Conservation (phyloP, 2,113 vertebrate genomes). For the Pseudopodoces humilis region DNA sequence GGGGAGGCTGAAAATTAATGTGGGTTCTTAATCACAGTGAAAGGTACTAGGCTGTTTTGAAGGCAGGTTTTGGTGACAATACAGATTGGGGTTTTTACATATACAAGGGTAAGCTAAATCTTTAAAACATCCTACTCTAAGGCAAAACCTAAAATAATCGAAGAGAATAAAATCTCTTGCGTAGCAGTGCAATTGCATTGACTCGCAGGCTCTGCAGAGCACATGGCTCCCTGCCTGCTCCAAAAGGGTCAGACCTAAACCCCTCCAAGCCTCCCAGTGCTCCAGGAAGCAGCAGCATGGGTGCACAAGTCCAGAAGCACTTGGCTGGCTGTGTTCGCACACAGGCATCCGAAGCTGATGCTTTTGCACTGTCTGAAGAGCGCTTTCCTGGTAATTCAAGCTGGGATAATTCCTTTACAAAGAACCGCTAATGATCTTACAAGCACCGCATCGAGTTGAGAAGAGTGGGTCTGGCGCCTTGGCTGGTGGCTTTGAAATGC, state of each 20-base stretch:
- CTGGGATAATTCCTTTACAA: background rate
- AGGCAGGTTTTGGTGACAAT: background rate
- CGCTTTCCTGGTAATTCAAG: background rate
- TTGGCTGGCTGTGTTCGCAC: background rate
- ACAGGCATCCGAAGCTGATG: background rate
- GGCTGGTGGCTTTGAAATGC: background rate
- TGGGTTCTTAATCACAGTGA: background rate
- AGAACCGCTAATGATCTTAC: background rate
- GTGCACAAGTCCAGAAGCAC: background rate
- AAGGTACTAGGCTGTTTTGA: background rate
- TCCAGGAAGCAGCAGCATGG: background rate
- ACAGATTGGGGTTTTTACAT: background rate
- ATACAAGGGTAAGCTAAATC: background rate
- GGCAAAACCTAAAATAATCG: background rate
- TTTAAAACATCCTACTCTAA: background rate
- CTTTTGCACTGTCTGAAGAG: background rate
- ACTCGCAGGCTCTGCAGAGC: background rate
- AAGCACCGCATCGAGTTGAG: background rate
- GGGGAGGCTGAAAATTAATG: background rate
- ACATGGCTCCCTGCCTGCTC: background rate
- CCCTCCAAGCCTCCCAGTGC: fast-evolving
- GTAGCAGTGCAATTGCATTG: background rate
- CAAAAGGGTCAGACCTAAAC: background rate
- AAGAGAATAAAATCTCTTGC: background rate
- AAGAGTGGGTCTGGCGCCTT: background rate